A percentile compares a stretch with the other conserved stretches of the same genome.
Evolutionary conservation across 2,888 invertebrate genomes (phyloP).

Genomic region (Phoenoteleia sp.): DNA sequence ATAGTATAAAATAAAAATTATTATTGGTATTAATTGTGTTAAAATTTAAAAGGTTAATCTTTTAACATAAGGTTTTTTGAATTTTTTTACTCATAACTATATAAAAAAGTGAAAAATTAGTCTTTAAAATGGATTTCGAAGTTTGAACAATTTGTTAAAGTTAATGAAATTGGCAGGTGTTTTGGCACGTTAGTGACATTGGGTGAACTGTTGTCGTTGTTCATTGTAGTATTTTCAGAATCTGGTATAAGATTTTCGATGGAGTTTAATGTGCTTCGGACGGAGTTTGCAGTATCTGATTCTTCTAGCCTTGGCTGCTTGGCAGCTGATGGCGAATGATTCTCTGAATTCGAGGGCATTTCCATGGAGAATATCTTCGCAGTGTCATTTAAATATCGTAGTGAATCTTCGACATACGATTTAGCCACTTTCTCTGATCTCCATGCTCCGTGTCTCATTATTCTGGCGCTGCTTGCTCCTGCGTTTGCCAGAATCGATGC

Average conservation of each 20-base stretch:
- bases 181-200: slow-evolving; percentile 1
- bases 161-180: slow-evolving; percentile 8
- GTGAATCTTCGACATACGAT: slow-evolving; percentile 20
- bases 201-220: neutral
- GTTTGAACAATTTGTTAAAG: slow-evolving; percentile 8
- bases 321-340: neutral
- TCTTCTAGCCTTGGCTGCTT: neutral
- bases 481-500: slow-evolving; percentile 13
- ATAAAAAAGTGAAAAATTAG: too few relatives aligned
- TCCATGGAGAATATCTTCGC: neutral
- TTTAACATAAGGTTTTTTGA: too few relatives aligned
- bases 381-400: neutral
- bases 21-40: too few relatives aligned
- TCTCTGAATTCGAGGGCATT: neutral
- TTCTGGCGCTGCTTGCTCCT: neutral
- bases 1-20: too few relatives aligned
- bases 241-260: neutral
- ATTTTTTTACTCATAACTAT: too few relatives aligned
- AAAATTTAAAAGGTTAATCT: too few relatives aligned
- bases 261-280: neutral
- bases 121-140: slow-evolving; percentile 23
- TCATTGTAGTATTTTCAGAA: neutral
- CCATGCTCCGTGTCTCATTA: slow-evolving; percentile 15
- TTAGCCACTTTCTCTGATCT: neutral
- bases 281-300: neutral